Base-by-base conservation (phyloP, 2,113 vertebrate genomes). In the Passerina amoena region DNA sequence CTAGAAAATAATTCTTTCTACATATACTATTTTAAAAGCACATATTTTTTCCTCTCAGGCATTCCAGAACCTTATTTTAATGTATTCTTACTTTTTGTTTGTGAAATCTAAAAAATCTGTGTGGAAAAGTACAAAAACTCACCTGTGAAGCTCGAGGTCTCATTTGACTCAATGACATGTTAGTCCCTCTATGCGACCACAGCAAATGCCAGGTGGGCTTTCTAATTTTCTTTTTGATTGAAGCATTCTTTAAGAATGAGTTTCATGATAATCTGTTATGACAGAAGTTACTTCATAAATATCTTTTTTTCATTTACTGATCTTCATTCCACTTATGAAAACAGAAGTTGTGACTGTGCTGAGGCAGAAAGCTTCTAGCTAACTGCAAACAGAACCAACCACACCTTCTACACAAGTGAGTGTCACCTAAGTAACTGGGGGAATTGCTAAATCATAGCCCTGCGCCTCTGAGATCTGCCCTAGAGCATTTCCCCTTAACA, bases 61-160 rank as follows among this genome's bases (percentile, higher is more conserved):
- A 35, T 76, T 70, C 28, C 57, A 81, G 28, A 91, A 81, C 4
- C 38, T 47, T 70, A 51, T 44, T 73, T 54, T 40, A 50, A 14
- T n/a, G 14, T 28, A 28, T 24, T 35, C 63, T 68, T 23, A 24
- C 6, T 24, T 65, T 72, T 73, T 16, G 50, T 30, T 47, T 64
- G 33, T 89, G 21, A 86, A 73, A 83, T 84, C 14, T 44, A 75
- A 93, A 94, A 90, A 18, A 6, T n/a, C 38, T 90, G 45, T 53
- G 50, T 14, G n/a, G n/a, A 84, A 80, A 93, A 73, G 47, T 76
- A 57, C 37, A 94, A 89, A 92, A 87, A 61, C 45, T 96, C 94
- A 98, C 98, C 98, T 98, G 97, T 71, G 97, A 96, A 82, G 97
- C 97, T 6, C 6, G 91, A 89, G 97, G 97, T 90, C 89, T 97